Evolutionary conservation across 2,797 vertebrate species (phyloP), one percentile per base, ranked within the genome.

Genomic region (Scolopax bukidnonensis): DNA sequence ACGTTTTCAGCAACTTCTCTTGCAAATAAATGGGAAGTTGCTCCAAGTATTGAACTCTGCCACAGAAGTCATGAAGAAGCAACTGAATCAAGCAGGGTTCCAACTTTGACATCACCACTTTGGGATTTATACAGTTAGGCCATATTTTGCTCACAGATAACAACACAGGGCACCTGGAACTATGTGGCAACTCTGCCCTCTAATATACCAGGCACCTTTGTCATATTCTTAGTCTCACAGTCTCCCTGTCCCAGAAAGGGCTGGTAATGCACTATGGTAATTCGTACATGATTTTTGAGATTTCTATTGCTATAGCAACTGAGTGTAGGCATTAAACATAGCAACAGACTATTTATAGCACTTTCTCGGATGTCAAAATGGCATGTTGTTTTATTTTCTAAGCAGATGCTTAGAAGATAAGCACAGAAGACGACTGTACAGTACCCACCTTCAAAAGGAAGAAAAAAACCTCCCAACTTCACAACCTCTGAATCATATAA

Each of bases 351-450:
- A 96, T 94, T 96, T 95, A 89, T 88, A 95, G 95, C 80, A 89
- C 89, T 96, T 96, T 95, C 91, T 96, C 92, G 82, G 85, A 96
- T 84, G 84, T 95, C 84, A 88, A 86, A 96, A 94, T 89, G 96
- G 94, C 95, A 96, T 33, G 61, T 73, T 89, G 87, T 86, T 97
- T 97, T 97, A 96, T 93, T 94, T 94, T 95, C 95, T 83, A 95
- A 98, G 94, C 87, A 96, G 95, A 97, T 97, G 89, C 90, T 97
- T 71, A 48, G 56, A 91, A 96, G 96, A 97, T 97, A 96, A 98
- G 95, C 83, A 90, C 65, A 90, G 74, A 89, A 79, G 74, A 96
- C 45, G 33, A 94, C 36, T 68, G 61, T 36, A 86, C 47, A 85
- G 51, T 71, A 89, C 65, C 43, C 76, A 95, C 90, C 69, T 94